Percentiles rank a stretch among this genome's conserved stretches.
phyloP scores from a whole-genome alignment of 2,113 vertebrate species.

The Calonectris borealis region DNA sequence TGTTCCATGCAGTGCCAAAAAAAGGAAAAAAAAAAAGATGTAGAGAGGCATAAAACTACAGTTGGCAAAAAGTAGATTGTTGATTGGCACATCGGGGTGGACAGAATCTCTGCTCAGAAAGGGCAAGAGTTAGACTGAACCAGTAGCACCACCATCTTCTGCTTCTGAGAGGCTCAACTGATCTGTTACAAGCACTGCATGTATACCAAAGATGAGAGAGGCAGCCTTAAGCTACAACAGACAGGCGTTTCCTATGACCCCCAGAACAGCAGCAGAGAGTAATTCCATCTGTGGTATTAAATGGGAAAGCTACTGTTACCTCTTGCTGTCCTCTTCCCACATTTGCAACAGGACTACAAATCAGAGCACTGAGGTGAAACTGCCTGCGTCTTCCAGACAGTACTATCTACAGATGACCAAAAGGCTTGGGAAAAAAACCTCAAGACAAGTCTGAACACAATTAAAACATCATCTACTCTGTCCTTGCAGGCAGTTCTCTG shows the following conservation, averaged over 20 bases:
- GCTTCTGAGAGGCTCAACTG: background rate
- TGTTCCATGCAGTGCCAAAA: background rate
- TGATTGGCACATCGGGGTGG: background rate
- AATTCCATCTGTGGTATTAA: background rate
- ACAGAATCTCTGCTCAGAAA: background rate
- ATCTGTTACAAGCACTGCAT: background rate
- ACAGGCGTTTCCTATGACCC: background rate
- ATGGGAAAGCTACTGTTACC: background rate
- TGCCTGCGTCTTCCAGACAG: background rate
- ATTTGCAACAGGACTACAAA: background rate
- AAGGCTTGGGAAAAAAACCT: background rate
- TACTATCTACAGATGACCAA: background rate
- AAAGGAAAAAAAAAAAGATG: too few relatives aligned
- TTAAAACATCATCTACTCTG: background rate
- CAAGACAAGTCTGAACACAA: background rate
- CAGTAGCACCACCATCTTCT: background rate
- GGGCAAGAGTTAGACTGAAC: background rate
- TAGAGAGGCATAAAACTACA: background rate
- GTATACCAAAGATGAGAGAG: background rate
- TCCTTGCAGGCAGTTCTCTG: background rate
- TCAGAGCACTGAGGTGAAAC: background rate
- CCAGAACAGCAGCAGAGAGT: background rate
- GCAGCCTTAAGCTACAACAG: background rate
- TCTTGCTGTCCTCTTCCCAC: background rate
- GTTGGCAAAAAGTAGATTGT: background rate